phyloP scores from a whole-genome alignment of 2,113 vertebrate species.

The Acanthochromis polyacanthus region DNA sequence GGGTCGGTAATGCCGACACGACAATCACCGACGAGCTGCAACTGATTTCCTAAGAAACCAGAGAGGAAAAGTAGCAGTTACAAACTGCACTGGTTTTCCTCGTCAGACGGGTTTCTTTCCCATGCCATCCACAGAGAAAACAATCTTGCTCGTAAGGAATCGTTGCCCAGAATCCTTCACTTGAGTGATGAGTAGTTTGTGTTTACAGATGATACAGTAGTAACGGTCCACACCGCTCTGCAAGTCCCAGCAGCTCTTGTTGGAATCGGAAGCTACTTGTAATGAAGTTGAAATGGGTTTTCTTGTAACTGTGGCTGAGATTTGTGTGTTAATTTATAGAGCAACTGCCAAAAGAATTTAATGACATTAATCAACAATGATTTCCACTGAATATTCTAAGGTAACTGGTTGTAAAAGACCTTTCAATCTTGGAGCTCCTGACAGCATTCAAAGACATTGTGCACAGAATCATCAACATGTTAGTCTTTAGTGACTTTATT shows the following conservation, averaged over 20 bases:
- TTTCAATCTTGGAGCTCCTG: not conserved
- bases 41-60: constrained; percentile 63
- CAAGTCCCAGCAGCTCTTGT: constrained; percentile 66
- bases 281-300: constrained; percentile 7
- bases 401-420: constrained; percentile 10
- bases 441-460: constrained; percentile 19
- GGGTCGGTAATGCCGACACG: constrained; percentile 41
- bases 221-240: constrained; percentile 52
- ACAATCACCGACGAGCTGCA: constrained; percentile 42
- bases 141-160: constrained; percentile 52
- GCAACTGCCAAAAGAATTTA: constrained; percentile 1
- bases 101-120: constrained; percentile 77
- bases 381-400: not conserved
- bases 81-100: constrained; percentile 79
- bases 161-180: constrained; percentile 19
- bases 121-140: constrained; percentile 48
- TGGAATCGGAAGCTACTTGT: not conserved
- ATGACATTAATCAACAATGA: not conserved
- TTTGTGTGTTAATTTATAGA: not conserved
- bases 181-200: constrained; percentile 54
- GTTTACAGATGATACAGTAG: constrained; percentile 63
- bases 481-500: constrained; percentile 39
- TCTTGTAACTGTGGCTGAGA: not conserved
- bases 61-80: constrained; percentile 77
- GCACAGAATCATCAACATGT: constrained; percentile 5